Evolutionary conservation across 2,888 invertebrate genomes (phyloP).

Genomic region (Odiellus spinosus): DNA sequence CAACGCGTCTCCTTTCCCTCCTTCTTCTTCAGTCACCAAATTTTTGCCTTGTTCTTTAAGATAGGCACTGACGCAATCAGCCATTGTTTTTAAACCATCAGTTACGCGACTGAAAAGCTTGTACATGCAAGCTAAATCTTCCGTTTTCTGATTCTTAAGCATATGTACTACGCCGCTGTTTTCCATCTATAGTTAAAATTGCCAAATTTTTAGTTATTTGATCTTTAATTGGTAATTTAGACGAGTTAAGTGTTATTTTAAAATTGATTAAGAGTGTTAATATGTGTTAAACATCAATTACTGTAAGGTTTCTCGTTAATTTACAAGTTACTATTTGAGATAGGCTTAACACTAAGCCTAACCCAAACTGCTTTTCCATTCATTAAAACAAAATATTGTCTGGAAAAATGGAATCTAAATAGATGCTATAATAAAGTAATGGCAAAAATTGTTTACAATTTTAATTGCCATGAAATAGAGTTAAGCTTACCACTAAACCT

Average conservation of each 20-base stretch:
- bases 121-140: constrained; percentile 94
- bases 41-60: constrained; percentile 88
- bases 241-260: not conserved
- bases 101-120: constrained; percentile 82
- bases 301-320: too few species aligned
- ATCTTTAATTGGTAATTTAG: not conserved
- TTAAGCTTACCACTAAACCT: too few species aligned
- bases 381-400: too few species aligned
- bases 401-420: too few species aligned
- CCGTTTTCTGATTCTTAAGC: constrained; percentile 91
- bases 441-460: too few species aligned
- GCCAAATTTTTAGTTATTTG: too few species aligned
- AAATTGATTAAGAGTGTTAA: not conserved
- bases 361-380: too few species aligned
- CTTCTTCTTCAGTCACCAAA: constrained; percentile 80
- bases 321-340: too few species aligned
- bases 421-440: too few species aligned
- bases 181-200: constrained; percentile 63
- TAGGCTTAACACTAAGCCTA: too few species aligned
- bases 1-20: constrained; percentile 64
- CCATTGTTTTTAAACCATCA: constrained; percentile 87
- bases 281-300: too few species aligned
- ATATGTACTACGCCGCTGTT: constrained; percentile 98
- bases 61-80: constrained; percentile 86
- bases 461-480: too few species aligned